Evolutionary conservation across 1,140 invertebrate species (phyloP).

Genomic region (Forficula auricularia): DNA sequence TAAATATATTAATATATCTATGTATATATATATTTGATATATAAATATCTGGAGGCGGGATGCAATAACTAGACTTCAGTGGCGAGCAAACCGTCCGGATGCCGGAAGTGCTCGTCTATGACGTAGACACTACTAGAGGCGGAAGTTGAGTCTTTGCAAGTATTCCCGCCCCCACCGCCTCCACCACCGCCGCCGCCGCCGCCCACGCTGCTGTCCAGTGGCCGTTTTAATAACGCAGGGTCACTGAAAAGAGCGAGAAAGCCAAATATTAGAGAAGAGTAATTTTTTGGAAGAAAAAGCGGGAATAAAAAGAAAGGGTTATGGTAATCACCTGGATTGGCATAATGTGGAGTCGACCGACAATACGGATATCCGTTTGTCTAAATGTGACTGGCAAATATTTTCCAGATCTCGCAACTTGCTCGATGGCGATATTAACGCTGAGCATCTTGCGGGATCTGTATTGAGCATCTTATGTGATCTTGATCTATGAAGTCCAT

Average conservation of each 20-base stretch:
- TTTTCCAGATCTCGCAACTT: conserved; percentile 16
- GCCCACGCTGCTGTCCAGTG: conserved; percentile 23
- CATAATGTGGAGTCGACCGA: conserved; percentile 20
- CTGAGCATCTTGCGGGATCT: conserved; percentile 37
- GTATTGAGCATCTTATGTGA: conserved; percentile 63
- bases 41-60: neutral
- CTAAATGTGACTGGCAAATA: conserved; percentile 19
- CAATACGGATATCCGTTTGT: conserved; percentile 28
- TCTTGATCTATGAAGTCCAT: conserved; percentile 34
- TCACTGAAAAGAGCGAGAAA: conserved; percentile 22
- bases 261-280: conserved; percentile 1
- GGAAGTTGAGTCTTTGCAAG: no score
- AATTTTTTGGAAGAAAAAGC: conserved; percentile 11
- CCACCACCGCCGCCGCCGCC: conserved; percentile 13
- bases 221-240: conserved; percentile 29
- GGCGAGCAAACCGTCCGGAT: conserved; percentile 31
- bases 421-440: conserved; percentile 29
- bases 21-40: conserved; percentile 5
- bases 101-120: conserved; percentile 40
- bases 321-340: conserved; percentile 13
- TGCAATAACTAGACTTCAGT: conserved; percentile 37
- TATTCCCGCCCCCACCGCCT: conserved; percentile 4
- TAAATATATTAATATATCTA: conserved; percentile 6
- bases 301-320: conserved; percentile 7
- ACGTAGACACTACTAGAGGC: conserved; percentile 34